phyloP scores from a whole-genome alignment of 2,888 invertebrate species.

The Rhagophthalmus giganteus region DNA sequence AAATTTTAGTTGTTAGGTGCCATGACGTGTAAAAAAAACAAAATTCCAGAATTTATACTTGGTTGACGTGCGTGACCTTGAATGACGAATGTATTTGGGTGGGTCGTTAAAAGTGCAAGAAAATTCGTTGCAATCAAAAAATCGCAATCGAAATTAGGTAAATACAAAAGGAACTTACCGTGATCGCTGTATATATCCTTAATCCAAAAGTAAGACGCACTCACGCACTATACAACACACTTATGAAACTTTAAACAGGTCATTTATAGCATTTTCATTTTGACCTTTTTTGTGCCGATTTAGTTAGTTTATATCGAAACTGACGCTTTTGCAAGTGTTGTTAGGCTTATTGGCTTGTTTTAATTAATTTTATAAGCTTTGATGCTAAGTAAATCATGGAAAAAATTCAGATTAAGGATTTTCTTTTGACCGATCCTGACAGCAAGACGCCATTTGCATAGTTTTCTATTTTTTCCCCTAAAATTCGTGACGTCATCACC shows the following conservation, averaged over 20 bases:
- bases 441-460: constrained; percentile 52
- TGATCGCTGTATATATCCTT: constrained; percentile 18
- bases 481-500: constrained; percentile 17
- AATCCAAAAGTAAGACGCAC: constrained; percentile 34
- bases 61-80: constrained; percentile 51
- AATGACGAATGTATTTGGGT: constrained; percentile 46
- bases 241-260: constrained; percentile 28
- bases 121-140: constrained; percentile 2
- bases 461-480: constrained; percentile 14
- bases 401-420: constrained; percentile 47
- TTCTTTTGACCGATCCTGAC: constrained; percentile 50
- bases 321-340: constrained; percentile 35
- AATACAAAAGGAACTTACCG: constrained; percentile 43
- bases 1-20: no score
- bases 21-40: constrained; percentile 37
- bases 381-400: constrained; percentile 53
- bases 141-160: constrained; percentile 6
- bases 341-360: constrained; percentile 32
- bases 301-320: constrained; percentile 30
- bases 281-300: constrained; percentile 12
- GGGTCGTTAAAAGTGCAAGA: constrained; percentile 38
- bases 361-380: constrained; percentile 41
- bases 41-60: constrained; percentile 5
- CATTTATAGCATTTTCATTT: constrained; percentile 24
- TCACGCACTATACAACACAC: constrained; percentile 36